Percentiles rank a stretch among this genome's conserved stretches.
Evolutionary conservation across 2,113 vertebrate genomes (phyloP).

Genomic region (Psilopogon haemacephalus): DNA sequence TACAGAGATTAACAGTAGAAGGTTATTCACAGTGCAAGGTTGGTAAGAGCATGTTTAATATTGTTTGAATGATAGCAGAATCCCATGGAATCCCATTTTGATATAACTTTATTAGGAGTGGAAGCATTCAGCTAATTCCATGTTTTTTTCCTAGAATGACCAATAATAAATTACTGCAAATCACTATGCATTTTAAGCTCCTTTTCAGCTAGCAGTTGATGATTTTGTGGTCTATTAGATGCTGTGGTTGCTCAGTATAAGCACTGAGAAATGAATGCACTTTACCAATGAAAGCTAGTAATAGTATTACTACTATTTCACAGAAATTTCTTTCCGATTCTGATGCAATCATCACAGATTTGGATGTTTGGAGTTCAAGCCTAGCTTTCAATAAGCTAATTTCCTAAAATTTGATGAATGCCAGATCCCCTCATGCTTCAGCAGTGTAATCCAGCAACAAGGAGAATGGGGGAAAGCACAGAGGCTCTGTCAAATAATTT

Average conservation of each 20-base stretch:
- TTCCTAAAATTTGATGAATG: neutral
- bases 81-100: slow-evolving; percentile 39
- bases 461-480: neutral
- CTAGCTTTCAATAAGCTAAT: neutral
- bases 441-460: neutral
- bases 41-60: slow-evolving; percentile 56
- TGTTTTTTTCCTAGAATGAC: slow-evolving; percentile 31
- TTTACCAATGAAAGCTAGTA: slow-evolving; percentile 4
- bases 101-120: neutral
- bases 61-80: slow-evolving; percentile 28
- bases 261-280: neutral
- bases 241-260: neutral
- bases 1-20: slow-evolving; percentile 42
- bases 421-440: neutral
- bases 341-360: neutral
- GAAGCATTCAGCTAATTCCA: slow-evolving; percentile 17
- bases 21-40: slow-evolving; percentile 55
- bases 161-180: slow-evolving; percentile 32
- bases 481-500: neutral
- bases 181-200: slow-evolving; percentile 37
- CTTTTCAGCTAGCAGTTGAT: neutral
- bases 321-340: neutral
- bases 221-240: slow-evolving; percentile 11
- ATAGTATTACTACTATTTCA: neutral
- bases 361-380: neutral